Base-by-base conservation (phyloP, 1,140 invertebrate genomes). In the Thaumatotibia leucotreta region DNA sequence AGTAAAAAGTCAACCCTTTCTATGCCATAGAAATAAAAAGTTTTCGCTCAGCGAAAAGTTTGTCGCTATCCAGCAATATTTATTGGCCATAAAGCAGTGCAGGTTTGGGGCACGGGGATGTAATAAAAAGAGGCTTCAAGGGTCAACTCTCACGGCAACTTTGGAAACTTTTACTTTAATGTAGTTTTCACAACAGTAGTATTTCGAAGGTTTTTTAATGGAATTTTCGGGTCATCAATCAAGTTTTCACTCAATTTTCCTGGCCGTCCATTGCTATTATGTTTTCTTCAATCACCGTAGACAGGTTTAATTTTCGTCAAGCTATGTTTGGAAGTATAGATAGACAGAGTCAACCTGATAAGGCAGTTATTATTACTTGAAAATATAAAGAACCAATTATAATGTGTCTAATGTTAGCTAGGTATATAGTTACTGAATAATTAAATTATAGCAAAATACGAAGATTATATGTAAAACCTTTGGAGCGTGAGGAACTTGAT, bases 51-150 rank as follows among this genome's bases (percentile, higher is more conserved):
- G 70, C 64, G 62, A 64, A 82, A 81, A 81, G 76, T 63, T 72
- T 76, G 74, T 70, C 69, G 75, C 67, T 69, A 68, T 73, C 64
- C 64, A 67, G 69, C 69, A 74, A 73, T 75, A 82, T 79, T 82
- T 79, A 79, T 82, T 69, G 73, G 35, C 71, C 54, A 77, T 78
- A 77, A 77, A 78, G 67, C 67, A 71, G 64, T 74, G 73, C 45
- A 75, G 68, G 68, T 68, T 66, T 29, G 68, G 64, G 70, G 67
- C 70, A 71, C 67, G 65, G 64, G 64, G 31, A 22, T 33, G 63
- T 63, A 61, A 73, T 74, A 76, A 75, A 45, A 71, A 73, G 66
- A 66, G 31, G 50, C 66, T 68, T 17, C 35, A 63, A 69, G 73
- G 61, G 72, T 75, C 76, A 71, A 66, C 63, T 67, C 65, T 58